Evolutionary conservation across 1,140 invertebrate species (phyloP).

Genomic region (Drosophila baimaii): DNA sequence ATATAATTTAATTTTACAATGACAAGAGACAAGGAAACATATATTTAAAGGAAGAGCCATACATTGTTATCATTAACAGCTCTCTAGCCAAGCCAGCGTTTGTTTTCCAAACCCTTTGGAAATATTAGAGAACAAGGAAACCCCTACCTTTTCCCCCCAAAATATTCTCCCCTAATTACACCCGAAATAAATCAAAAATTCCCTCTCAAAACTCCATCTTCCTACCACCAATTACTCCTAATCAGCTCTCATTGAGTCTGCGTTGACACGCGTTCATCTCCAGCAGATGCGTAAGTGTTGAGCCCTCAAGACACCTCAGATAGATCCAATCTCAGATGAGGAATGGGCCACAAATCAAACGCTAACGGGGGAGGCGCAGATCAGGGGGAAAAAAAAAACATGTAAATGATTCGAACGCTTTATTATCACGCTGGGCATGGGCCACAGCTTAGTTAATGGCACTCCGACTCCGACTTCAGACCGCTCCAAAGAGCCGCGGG

Average conservation of each 20-base stretch:
- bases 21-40: neutral
- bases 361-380: constrained; percentile 24
- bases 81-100: neutral
- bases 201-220: neutral
- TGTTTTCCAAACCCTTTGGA: neutral
- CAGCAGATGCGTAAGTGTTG: constrained; percentile 37
- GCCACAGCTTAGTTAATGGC: constrained; percentile 69
- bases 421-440: constrained; percentile 68
- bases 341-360: constrained; percentile 50
- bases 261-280: constrained; percentile 29
- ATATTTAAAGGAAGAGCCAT: neutral
- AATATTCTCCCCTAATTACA: neutral
- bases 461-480: constrained; percentile 29
- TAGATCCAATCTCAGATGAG: constrained; percentile 18
- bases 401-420: constrained; percentile 75
- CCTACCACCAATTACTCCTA: constrained; percentile 18
- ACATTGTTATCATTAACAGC: neutral
- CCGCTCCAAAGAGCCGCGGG: constrained; percentile 60
- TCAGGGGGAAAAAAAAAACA: constrained; percentile 44
- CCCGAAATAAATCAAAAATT: neutral
- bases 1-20: neutral
- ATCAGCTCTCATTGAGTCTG: constrained; percentile 20
- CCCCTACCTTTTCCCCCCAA: neutral
- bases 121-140: neutral
- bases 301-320: constrained; percentile 29